phyloP scores from a whole-genome alignment of 2,888 invertebrate genomes.

The Orthosia gothica region DNA sequence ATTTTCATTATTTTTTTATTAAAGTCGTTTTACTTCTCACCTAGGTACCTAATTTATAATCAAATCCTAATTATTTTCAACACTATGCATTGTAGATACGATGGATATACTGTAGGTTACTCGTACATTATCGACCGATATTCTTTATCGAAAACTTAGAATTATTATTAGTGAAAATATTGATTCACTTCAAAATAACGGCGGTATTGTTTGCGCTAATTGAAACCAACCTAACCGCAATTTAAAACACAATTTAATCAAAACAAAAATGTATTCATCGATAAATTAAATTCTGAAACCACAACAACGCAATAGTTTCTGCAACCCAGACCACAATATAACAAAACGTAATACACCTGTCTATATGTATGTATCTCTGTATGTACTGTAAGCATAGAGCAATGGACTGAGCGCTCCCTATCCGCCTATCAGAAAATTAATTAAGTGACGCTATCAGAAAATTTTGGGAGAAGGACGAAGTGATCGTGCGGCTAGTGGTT shows the following conservation, averaged over 20 bases:
- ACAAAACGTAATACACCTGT: neutral
- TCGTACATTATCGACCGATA: no score
- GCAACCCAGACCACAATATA: neutral
- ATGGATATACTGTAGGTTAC: neutral
- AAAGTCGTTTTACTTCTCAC: no score
- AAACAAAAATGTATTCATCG: neutral
- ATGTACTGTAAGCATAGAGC: neutral
- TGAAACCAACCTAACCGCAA: neutral
- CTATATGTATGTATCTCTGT: neutral
- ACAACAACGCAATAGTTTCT: slow-evolving; percentile 2
- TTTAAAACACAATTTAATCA: neutral
- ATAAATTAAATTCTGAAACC: neutral
- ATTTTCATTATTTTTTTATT: no score
- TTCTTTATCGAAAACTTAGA: no score
- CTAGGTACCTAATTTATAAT: no score
- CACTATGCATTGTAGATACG: neutral
- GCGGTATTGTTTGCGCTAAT: neutral
- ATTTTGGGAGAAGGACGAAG: no score
- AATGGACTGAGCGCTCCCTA: neutral
- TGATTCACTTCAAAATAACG: neutral
- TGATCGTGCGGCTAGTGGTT: no score
- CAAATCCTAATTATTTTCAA: neutral
- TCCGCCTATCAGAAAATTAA: neutral
- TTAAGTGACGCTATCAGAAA: no score
- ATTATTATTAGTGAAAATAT: no score